A percentile compares a stretch with the other conserved stretches of the same genome.
Conservation (phyloP, 2,888 invertebrate genomes). For the Spodoptera exigua region DNA sequence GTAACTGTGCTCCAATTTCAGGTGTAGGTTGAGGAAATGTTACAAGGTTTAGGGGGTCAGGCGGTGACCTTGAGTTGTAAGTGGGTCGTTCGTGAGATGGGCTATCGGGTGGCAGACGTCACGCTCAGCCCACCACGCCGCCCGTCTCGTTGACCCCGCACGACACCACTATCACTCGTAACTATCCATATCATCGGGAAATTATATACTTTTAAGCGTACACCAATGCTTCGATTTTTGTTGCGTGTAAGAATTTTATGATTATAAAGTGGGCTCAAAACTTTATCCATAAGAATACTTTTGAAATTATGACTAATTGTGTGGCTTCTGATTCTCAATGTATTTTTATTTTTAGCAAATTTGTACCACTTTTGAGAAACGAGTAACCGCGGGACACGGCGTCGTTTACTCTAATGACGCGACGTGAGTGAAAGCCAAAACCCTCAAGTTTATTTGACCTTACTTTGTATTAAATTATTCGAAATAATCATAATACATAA, state of each 20-base stretch:
- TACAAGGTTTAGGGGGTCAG: conserved; percentile 83
- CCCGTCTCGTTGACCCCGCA: conserved; percentile 55
- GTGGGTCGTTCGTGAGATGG: conserved; percentile 88
- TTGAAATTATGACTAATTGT: conserved; percentile 16
- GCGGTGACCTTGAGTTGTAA: conserved; percentile 85
- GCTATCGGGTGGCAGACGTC: conserved; percentile 88
- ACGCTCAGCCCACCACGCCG: conserved; percentile 78
- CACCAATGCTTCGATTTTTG: conserved; percentile 19
- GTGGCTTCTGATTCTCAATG: conserved; percentile 31
- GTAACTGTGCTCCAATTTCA: conserved; percentile 65
- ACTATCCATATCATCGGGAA: conserved; percentile 29
- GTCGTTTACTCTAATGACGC: conserved; percentile 76
- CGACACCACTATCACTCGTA: conserved; percentile 35
- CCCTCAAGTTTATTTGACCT: conserved; percentile 68
- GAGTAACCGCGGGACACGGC: conserved; percentile 64
- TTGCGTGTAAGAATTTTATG: conserved; percentile 23
- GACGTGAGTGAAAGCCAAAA: conserved; percentile 83
- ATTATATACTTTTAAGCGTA: conserved; percentile 32
- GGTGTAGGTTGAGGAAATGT: conserved; percentile 73
- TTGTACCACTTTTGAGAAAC: conserved; percentile 65
- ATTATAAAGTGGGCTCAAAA: conserved; percentile 29
- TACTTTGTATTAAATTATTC: conserved; percentile 73
- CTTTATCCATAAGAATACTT: conserved; percentile 9
- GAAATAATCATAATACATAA: conserved; percentile 66
- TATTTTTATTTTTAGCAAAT: conserved; percentile 51